Base-by-base conservation (phyloP, 2,888 invertebrate genomes). In the Zygaena filipendulae region DNA sequence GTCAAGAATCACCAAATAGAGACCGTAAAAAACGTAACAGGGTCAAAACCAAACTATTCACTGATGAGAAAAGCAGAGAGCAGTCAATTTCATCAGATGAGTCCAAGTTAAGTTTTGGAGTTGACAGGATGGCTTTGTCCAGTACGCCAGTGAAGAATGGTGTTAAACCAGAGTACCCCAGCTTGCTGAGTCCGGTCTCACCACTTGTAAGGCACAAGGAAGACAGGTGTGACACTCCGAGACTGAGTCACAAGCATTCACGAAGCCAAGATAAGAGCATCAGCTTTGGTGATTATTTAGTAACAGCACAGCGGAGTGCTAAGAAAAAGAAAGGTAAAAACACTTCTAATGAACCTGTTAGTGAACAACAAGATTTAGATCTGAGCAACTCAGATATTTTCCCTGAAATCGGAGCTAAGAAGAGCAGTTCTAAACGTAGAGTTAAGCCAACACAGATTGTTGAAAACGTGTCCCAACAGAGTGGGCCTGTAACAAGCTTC, bases 401-500 rank as follows among this genome's bases (percentile, higher is more conserved):
- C 36, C 80, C 81, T 0, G 74, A 74, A 30, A 74, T 80, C 2
- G 71, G 74, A 9, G 57, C 67, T 0, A 55, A 74, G 21, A 70
- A 71, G 37, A 50, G 71, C 0, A 72, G 51, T 16, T 75, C 71
- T 0, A 59, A 59, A 35, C 41, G 62, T 0, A 52, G 84, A 34
- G 84, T 84, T 2, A 84, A 83, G 36, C 84, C 84, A 0, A 84
- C 83, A 0, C 69, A 66, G 13, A 66, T 75, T 16, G 67, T 72
- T 25, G 61, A 54, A 25, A 50, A 42, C 13, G 41, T 40, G 3
- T 51, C 56, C 2, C 56, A 67, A 30, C 69, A 70, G 32, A 68
- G 68, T 45, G 39, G 62, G 4, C 71, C 72, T 0, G 23, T 77
- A 2, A 74, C 59, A 13, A 74, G 59, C 47, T 74, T 74, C 28